phyloP scores from a whole-genome alignment of 2,113 vertebrate genomes.

The Chrysochloris asiatica region DNA sequence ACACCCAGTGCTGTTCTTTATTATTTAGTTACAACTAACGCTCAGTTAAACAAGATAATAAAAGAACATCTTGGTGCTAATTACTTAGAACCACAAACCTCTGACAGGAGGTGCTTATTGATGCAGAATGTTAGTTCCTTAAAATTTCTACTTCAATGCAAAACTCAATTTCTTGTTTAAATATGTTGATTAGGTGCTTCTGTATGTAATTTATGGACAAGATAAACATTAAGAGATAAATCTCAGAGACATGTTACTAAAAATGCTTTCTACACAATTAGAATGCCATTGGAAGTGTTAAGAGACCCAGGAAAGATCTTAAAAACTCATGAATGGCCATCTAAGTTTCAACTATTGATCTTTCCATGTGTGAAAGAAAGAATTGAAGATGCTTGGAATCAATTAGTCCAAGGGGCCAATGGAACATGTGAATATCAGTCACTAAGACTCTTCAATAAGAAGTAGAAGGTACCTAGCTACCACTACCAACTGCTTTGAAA shows the following conservation, averaged over 20 bases:
- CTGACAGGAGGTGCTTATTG: background rate
- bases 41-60: background rate
- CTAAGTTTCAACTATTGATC: too few relatives aligned
- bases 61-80: background rate
- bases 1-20: background rate
- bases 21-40: background rate
- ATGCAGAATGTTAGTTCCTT: background rate
- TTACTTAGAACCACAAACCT: slow-evolving; percentile 2
- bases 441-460: too few relatives aligned
- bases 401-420: too few relatives aligned
- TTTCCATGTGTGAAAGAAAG: too few relatives aligned
- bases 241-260: too few relatives aligned
- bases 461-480: too few relatives aligned
- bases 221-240: slow-evolving; percentile 20
- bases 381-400: too few relatives aligned
- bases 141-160: background rate
- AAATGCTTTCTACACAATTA: background rate
- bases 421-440: too few relatives aligned
- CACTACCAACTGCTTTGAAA: too few relatives aligned
- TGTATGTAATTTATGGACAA: background rate
- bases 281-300: background rate
- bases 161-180: background rate
- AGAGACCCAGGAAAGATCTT: background rate
- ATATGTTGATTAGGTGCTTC: background rate
- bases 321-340: too few relatives aligned